Percentiles rank a stretch among this genome's conserved stretches.
Evolutionary conservation across 2,888 invertebrate genomes (phyloP).

Genomic region (Cantharis rustica): DNA sequence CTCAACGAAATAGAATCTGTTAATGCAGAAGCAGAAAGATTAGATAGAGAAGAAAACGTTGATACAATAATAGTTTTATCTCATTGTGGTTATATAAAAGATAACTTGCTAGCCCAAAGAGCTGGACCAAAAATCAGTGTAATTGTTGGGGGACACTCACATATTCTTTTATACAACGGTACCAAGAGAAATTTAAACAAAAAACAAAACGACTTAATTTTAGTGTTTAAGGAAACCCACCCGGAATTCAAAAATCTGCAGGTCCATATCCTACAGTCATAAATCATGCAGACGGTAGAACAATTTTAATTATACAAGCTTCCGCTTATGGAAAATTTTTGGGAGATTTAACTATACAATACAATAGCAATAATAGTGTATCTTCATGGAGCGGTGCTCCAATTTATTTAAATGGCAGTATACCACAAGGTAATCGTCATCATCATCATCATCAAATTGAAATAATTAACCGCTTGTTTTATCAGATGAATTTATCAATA

Average conservation of each 20-base stretch:
- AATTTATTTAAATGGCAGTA: slow-evolving; percentile 65
- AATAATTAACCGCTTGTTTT: slow-evolving; percentile 10
- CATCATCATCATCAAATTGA: background rate
- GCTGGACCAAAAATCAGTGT: slow-evolving; percentile 74
- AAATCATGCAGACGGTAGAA: slow-evolving; percentile 59
- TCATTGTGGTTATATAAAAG: slow-evolving; percentile 76
- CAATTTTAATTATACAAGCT: slow-evolving; percentile 73
- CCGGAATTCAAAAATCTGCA: slow-evolving; percentile 60
- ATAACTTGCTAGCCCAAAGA: slow-evolving; percentile 67
- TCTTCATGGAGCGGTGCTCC: slow-evolving; percentile 71
- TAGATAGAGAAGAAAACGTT: slow-evolving; percentile 65
- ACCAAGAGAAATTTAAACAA: background rate
- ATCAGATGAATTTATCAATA: slow-evolving; percentile 64
- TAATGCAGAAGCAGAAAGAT: slow-evolving; percentile 67
- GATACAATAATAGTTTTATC: slow-evolving; percentile 84
- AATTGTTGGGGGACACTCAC: slow-evolving; percentile 85
- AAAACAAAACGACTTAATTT: background rate
- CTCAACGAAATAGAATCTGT: slow-evolving; percentile 71
- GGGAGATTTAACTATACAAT: slow-evolving; percentile 74
- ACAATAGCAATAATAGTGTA: slow-evolving; percentile 71
- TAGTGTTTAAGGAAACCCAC: slow-evolving; percentile 26
- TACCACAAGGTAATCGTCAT: slow-evolving; percentile 49
- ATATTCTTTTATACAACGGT: slow-evolving; percentile 75
- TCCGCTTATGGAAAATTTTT: slow-evolving; percentile 76
- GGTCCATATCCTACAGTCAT: slow-evolving; percentile 76